phyloP scores from a whole-genome alignment of 2,888 invertebrate genomes.

The Cancer borealis region DNA sequence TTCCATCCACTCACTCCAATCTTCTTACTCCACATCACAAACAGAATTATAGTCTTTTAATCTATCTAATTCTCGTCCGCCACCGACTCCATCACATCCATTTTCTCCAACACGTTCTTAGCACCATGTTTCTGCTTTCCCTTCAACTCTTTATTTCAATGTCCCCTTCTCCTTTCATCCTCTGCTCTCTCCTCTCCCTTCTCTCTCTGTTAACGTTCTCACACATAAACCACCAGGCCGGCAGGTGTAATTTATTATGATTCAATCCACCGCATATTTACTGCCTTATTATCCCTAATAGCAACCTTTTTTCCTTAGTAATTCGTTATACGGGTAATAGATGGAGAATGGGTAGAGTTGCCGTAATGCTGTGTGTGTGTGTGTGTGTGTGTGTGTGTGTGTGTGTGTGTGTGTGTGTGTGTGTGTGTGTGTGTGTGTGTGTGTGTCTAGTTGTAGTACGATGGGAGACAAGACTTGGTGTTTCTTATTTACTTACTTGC shows the following conservation, averaged over 20 bases:
- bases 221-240: conserved; percentile 13
- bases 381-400: too few relatives aligned
- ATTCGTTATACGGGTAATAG: background rate
- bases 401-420: too few relatives aligned
- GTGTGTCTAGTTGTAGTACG: background rate
- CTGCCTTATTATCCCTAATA: conserved; percentile 37
- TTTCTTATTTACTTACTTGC: background rate
- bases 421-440: too few relatives aligned
- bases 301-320: background rate
- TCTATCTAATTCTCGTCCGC: background rate
- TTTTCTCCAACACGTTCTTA: background rate
- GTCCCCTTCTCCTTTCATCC: background rate
- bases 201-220: background rate
- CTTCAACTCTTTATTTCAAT: background rate
- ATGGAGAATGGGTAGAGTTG: too few relatives aligned
- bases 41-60: background rate
- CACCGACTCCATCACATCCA: background rate
- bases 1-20: background rate
- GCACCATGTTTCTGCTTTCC: background rate
- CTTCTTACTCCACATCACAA: background rate
- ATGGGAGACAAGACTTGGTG: background rate
- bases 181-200: background rate
- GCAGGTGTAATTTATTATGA: conserved; percentile 28
- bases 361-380: too few relatives aligned
- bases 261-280: conserved; percentile 49